Conservation (phyloP, 2,888 invertebrate genomes). For the Apotomis betuletana region DNA sequence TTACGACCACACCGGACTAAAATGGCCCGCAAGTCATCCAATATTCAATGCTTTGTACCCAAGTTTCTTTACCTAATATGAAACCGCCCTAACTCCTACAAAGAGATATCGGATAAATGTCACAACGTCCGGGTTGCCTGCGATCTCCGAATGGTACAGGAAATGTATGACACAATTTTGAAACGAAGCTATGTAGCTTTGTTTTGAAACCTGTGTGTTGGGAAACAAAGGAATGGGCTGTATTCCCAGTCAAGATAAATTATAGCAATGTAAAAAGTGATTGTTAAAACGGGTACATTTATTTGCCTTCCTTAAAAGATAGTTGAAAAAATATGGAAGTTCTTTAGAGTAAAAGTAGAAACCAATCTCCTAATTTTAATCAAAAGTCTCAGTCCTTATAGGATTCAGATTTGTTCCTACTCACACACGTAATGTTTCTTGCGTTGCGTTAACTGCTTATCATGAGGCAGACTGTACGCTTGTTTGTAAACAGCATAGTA, state of each 20-base stretch:
- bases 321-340: no score
- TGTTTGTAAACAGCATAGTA: no score
- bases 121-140: conserved; percentile 52
- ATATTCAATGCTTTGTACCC: conserved; percentile 31
- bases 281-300: no score
- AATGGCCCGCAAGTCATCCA: conserved; percentile 26
- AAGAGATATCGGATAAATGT: conserved; percentile 61
- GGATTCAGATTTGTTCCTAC: no score
- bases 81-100: conserved; percentile 43
- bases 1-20: background rate
- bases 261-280: no score
- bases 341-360: no score
- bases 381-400: no score
- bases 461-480: no score
- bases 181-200: conserved; percentile 12
- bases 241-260: background rate
- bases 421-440: no score
- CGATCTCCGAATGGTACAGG: conserved; percentile 35
- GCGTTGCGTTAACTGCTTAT: no score
- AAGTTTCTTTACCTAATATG: conserved; percentile 4
- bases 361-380: no score
- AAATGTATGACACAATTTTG: conserved; percentile 27
- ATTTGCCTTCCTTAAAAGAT: no score
- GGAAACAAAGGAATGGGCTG: background rate
- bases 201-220: conserved; percentile 17